Evolutionary conservation across 2,113 vertebrate genomes (phyloP).

Genomic region (Oncorhynchus clarkii): DNA sequence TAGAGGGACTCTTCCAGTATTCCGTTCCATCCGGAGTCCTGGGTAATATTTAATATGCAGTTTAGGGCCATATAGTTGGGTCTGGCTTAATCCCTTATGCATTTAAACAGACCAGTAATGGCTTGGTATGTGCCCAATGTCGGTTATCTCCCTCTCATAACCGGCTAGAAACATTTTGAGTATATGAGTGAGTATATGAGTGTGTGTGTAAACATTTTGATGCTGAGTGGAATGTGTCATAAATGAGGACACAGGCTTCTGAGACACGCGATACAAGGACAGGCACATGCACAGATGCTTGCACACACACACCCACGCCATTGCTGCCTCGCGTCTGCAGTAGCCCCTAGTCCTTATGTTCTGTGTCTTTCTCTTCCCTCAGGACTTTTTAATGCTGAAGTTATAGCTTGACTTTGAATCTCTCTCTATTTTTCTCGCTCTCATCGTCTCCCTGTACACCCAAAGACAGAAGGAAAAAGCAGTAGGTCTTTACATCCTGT

Average conservation of each 20-base stretch:
- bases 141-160: neutral
- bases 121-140: neutral
- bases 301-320: neutral
- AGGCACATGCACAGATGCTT: neutral
- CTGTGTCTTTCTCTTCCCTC: too few species aligned
- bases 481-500: too few species aligned
- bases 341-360: too few species aligned
- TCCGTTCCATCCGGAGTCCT: neutral
- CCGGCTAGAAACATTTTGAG: neutral
- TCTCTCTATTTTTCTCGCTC: too few species aligned
- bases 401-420: too few species aligned
- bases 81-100: constrained; percentile 18
- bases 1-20: constrained; percentile 9
- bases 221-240: too few species aligned
- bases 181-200: neutral
- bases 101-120: neutral
- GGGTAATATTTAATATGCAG: constrained; percentile 7
- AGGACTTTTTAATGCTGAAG: too few species aligned
- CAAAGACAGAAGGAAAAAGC: too few species aligned
- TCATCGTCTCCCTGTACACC: too few species aligned
- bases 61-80: constrained; percentile 13
- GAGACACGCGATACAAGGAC: neutral
- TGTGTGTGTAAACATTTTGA: neutral
- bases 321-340: too few species aligned
- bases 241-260: too few species aligned